These are phyloP conservation scores for Parauchenoglanis punctatus DNA, from an alignment of 2,797 vertebrate genomes.

Conservation along the genomic window DNA sequence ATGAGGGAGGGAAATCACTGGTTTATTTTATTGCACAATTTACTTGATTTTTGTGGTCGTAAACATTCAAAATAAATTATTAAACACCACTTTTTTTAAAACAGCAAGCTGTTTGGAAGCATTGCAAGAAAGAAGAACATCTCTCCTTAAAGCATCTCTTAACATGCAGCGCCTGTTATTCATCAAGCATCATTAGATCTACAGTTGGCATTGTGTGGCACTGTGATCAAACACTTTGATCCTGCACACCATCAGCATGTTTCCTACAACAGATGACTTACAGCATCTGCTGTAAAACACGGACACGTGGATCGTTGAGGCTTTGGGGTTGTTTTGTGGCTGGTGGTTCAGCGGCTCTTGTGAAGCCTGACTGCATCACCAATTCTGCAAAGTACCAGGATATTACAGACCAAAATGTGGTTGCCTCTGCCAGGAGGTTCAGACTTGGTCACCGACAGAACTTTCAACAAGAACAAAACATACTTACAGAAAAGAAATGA, in stretches of 20 bases:
- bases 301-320: neutral
- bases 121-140: neutral
- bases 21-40: neutral
- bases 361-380: neutral
- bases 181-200: constrained; percentile 2
- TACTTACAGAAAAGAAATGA: neutral
- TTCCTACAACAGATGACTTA: neutral
- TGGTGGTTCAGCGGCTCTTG: neutral
- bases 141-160: neutral
- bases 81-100: neutral
- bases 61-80: neutral
- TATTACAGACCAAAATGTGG: neutral
- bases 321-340: neutral
- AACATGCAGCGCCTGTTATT: neutral
- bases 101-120: neutral
- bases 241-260: neutral
- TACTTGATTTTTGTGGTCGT: constrained; percentile 1
- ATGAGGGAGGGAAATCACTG: neutral
- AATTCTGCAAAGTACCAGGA: neutral
- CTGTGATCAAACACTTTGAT: neutral
- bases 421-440: neutral
- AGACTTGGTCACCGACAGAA: neutral
- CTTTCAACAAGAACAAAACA: neutral
- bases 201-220: neutral
- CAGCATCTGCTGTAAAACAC: neutral